These are phyloP conservation scores for Procavia capensis DNA, from an alignment of 2,113 vertebrate genomes.

Conservation along the genomic window DNA sequence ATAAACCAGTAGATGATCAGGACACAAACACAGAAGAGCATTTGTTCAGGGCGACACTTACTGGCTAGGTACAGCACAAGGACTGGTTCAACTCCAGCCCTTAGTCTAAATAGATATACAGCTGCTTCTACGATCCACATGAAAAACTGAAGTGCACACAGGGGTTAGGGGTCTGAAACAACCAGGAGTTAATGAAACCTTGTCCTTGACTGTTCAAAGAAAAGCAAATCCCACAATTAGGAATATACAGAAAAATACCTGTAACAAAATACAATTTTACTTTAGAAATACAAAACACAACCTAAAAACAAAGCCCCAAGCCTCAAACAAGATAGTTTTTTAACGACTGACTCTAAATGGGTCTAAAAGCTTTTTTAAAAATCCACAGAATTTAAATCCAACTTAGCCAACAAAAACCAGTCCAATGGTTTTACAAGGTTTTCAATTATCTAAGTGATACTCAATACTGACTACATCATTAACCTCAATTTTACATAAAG, in stretches of 20 bases:
- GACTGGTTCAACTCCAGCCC: accelerated
- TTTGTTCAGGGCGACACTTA: background rate
- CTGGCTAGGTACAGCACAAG: background rate
- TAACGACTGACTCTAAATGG: conserved; percentile 46
- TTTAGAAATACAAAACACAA: conserved; percentile 24
- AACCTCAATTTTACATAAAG: conserved; percentile 74
- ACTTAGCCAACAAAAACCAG: conserved; percentile 62
- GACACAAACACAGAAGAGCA: background rate
- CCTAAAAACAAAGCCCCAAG: background rate
- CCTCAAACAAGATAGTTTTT: conserved; percentile 29
- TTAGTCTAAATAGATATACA: background rate
- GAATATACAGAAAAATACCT: conserved; percentile 16
- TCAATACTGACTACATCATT: conserved; percentile 58
- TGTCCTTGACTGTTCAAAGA: background rate
- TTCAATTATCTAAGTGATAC: conserved; percentile 68
- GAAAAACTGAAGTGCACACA: background rate
- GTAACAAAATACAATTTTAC: background rate
- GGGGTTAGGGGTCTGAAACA: background rate
- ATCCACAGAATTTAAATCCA: conserved; percentile 62
- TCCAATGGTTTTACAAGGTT: conserved; percentile 50
- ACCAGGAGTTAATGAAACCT: background rate
- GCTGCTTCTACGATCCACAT: background rate
- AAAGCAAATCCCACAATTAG: background rate
- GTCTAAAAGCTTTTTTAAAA: conserved; percentile 61
- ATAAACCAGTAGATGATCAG: background rate